A percentile compares a stretch with the other conserved stretches of the same genome.
These are phyloP conservation scores for Hippocampus barbouri DNA, from an alignment of 2,113 vertebrate species.

Conservation along the genomic window DNA sequence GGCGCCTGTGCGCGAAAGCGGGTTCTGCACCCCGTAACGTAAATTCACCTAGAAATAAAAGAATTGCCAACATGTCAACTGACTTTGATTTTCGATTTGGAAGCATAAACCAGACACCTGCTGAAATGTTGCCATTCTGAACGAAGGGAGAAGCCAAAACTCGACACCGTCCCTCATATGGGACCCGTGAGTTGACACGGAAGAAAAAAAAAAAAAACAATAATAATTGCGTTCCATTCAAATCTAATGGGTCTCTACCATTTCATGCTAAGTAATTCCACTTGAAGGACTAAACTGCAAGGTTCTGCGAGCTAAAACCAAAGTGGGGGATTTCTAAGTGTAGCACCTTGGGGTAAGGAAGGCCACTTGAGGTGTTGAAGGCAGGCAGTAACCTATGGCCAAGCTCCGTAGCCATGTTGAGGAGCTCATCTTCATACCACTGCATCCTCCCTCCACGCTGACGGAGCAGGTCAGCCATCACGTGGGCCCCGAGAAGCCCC, in stretches of 20 bases:
- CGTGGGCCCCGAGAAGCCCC: conserved; percentile 94
- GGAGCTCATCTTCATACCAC: conserved; percentile 91
- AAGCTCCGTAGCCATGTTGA: conserved; percentile 93
- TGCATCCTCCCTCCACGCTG: conserved; percentile 87
- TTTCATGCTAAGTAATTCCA: too few species aligned
- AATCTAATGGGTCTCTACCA: too few species aligned
- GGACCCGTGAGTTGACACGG: too few species aligned
- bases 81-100: neutral
- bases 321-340: neutral
- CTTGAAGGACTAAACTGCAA: neutral
- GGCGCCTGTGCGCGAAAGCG: conserved; percentile 82
- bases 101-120: neutral
- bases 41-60: conserved; percentile 83
- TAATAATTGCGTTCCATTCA: too few species aligned
- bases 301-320: neutral
- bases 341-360: conserved; percentile 93
- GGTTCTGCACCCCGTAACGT: conserved; percentile 88
- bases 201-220: too few species aligned
- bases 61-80: too few species aligned
- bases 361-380: conserved; percentile 97
- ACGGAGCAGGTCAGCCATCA: conserved; percentile 90
- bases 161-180: too few species aligned
- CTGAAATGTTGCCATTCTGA: neutral
- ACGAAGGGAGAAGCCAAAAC: neutral
- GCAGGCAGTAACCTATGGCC: conserved; percentile 93